These are phyloP conservation scores for Teleopsis dalmanni DNA, from an alignment of 1,140 invertebrate genomes.

Conservation along the genomic window DNA sequence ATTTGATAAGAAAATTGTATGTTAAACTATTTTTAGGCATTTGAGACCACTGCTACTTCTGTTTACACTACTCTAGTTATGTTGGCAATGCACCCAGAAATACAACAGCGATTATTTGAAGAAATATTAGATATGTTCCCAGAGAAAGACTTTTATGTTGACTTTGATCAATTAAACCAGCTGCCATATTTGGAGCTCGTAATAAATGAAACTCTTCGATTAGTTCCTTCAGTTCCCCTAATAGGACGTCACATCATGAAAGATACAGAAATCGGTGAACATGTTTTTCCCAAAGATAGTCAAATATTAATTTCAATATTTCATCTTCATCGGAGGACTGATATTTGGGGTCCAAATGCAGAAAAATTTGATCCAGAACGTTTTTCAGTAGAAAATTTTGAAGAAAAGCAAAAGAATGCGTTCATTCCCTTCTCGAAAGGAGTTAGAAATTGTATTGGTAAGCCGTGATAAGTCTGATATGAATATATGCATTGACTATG, in stretches of 20 bases:
- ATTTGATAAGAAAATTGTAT: neutral
- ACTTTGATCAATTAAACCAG: constrained; percentile 10
- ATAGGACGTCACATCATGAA: constrained; percentile 11
- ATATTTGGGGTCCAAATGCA: constrained; percentile 46
- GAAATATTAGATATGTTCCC: constrained; percentile 10
- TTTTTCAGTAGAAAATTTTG: constrained; percentile 45
- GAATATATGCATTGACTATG: neutral
- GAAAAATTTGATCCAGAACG: constrained; percentile 53
- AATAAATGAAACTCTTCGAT: constrained; percentile 15
- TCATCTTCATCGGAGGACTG: constrained; percentile 26
- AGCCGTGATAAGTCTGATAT: neutral
- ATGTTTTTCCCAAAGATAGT: constrained; percentile 11
- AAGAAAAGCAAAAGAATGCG: constrained; percentile 38
- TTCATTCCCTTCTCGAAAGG: constrained; percentile 54
- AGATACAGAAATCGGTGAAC: neutral
- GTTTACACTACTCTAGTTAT: constrained; percentile 11
- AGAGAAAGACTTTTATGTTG: neutral
- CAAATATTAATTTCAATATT: constrained; percentile 13
- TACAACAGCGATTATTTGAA: constrained; percentile 15
- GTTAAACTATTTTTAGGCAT: constrained; percentile 4
- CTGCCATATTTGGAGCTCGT: constrained; percentile 17
- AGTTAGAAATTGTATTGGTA: constrained; percentile 51
- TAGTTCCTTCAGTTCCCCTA: constrained; percentile 17
- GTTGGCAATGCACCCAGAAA: constrained; percentile 17
- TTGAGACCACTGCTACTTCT: constrained; percentile 11